Evolutionary conservation across 2,113 vertebrate species (phyloP), one percentile per base, ranked within the genome.

Genomic region (Ariopsis seemanni): DNA sequence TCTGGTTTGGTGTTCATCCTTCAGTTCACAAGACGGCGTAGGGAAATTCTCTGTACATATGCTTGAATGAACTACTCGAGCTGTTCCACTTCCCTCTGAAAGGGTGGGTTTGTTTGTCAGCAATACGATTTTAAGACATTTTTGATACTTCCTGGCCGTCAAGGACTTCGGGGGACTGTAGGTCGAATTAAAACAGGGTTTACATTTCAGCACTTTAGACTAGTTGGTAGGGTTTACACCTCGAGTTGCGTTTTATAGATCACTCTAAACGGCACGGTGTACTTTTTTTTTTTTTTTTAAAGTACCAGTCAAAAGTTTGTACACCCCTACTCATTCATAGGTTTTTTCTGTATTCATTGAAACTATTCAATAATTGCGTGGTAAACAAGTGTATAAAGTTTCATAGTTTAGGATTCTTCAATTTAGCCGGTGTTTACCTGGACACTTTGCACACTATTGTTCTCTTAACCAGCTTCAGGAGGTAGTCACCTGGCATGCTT

Each of bases 1-100:
- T 89, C 82, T 69, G 63, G 14, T 30, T 69, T 52, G 7, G 25
- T 83, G 55, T 53, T 55, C 82, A 84, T 67, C 17, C 22, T 62
- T 55, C 48, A 27, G 50, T 78, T 53, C 10, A 77, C 22, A 79
- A 9, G 25, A 67, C 22, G 17, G 14, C 42, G 57, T 48, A 48
- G 30, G 22, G 58, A 48, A 60, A 50, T 65, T 42, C 15, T n/a
- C 9, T 82, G 6, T 81, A 20, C 20, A 74, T 52, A 52, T 52
- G 71, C 34, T 82, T 53, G 62, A 42, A 58, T 82, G 60, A 63
- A 82, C 34, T 20, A 50, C 57, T 0, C 34, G 50, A 65, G 6
- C 58, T n/a, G 18, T 25, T 82, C 34, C 20, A 25, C 60, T 50
- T 63, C 60, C 42, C 20, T 27, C 65, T 63, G 7, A 65, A 48